Percentiles rank a stretch among this genome's conserved stretches.
Evolutionary conservation across 2,888 invertebrate species (phyloP).

Genomic region (Eristalis pertinax): DNA sequence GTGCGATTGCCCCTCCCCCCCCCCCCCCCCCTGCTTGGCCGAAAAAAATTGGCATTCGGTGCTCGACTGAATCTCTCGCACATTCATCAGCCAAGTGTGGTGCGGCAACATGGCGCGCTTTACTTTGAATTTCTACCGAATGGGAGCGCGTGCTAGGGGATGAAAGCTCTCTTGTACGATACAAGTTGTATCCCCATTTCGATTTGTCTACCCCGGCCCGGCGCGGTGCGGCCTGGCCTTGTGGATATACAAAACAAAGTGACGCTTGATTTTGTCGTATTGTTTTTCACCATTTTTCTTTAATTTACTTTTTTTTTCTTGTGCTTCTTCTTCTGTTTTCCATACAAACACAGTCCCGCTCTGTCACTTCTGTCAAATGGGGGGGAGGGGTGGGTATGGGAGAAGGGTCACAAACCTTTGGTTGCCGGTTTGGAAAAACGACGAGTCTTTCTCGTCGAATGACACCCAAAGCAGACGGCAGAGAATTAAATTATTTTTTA

Average conservation of each 20-base stretch:
- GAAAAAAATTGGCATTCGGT: slow-evolving; percentile 30
- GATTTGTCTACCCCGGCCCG: too few species aligned
- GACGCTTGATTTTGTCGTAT: slow-evolving; percentile 58
- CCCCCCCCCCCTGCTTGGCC: not conserved
- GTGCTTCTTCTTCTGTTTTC: slow-evolving; percentile 48
- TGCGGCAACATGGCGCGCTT: not conserved
- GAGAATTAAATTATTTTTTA: slow-evolving; percentile 72
- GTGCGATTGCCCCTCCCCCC: too few species aligned
- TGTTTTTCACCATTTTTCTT: slow-evolving; percentile 41
- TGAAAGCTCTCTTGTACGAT: slow-evolving; percentile 43
- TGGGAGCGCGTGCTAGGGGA: not conserved
- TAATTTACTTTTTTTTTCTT: slow-evolving; percentile 16
- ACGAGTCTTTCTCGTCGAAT: not conserved
- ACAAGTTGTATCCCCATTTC: not conserved
- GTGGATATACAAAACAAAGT: not conserved
- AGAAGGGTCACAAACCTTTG: slow-evolving; percentile 70
- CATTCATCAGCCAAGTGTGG: not conserved
- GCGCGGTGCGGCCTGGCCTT: too few species aligned
- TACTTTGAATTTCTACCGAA: not conserved
- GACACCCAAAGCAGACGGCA: slow-evolving; percentile 36
- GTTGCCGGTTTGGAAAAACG: not conserved
- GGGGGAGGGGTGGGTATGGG: slow-evolving; percentile 1
- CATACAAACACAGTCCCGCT: slow-evolving; percentile 3
- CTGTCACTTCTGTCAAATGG: slow-evolving; percentile 33
- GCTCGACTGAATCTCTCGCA: not conserved